phyloP scores from a whole-genome alignment of 2,113 vertebrate species.

The Megaceryle maxima region DNA sequence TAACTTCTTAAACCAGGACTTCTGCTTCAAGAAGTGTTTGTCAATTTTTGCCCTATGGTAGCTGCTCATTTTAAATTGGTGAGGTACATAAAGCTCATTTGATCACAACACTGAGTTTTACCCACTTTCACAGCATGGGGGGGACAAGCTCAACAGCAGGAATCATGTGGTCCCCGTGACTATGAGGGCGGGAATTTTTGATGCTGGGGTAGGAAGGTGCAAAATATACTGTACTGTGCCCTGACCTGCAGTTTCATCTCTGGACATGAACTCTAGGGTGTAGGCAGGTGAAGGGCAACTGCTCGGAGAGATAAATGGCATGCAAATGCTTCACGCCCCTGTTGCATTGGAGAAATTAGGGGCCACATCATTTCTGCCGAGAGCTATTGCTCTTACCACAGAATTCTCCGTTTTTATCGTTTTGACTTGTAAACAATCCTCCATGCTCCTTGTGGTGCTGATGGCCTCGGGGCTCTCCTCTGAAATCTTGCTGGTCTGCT shows the following conservation, averaged over 20 bases:
- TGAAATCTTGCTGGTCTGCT: conserved; percentile 70
- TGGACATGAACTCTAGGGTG: not conserved
- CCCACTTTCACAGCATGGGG: not conserved
- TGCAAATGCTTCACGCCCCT: not conserved
- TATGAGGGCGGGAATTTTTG: not conserved
- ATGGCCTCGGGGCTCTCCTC: conserved; percentile 83
- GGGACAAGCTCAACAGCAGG: not conserved
- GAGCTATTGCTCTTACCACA: conserved; percentile 81
- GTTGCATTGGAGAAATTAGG: not conserved
- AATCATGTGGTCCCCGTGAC: not conserved
- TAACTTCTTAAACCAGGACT: not conserved
- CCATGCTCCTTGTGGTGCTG: conserved; percentile 79
- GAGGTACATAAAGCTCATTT: not conserved
- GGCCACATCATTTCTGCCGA: not conserved
- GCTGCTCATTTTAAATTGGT: not conserved
- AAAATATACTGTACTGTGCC: not conserved
- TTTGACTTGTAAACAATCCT: conserved; percentile 87
- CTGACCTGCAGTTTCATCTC: conserved; percentile 13
- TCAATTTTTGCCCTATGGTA: not conserved
- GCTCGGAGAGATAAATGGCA: not conserved
- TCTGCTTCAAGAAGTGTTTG: not conserved
- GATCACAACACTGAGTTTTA: not conserved
- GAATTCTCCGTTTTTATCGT: conserved; percentile 94
- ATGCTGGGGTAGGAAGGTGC: not conserved
- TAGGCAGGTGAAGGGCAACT: not conserved